Base-by-base conservation (phyloP, 1,140 invertebrate species). In the Pseudomyrmex flavicornis region DNA sequence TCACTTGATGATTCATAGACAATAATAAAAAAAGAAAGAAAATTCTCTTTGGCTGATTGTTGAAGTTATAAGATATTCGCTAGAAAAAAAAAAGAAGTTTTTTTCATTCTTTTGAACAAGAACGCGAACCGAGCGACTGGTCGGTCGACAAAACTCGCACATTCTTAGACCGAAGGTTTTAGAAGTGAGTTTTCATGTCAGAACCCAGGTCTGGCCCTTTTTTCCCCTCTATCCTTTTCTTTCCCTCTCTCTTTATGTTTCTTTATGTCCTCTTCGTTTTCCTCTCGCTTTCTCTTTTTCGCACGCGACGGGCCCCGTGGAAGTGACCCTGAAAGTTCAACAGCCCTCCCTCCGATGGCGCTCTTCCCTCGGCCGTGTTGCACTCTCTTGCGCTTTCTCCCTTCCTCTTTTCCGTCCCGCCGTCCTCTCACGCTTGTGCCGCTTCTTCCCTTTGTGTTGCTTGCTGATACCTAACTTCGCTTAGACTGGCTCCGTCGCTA, bases 311-410 rank as follows among this genome's bases (percentile, higher is more conserved):
- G 69, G 86, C 85, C 79, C 82, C 83, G 79, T 85, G 80, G 74
- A 90, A 89, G 87, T 93, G 92, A 93, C 92, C 92, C 92, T 93
- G 92, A 93, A 93, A 92, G 92, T 93, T 93, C 92, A 93, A 92
- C 92, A 93, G 92, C 92, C 92, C 91, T 91, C 90, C 86, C 85
- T 83, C 85, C 86, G 89, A 89, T 79, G 85, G 82, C 88, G 86
- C 87, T 44, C 63, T 68, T 22, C 80, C 85, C 84, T 84, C 69
- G 5, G 62, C 72, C 72, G 54, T 26, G n/a, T 35, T 75, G 50
- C 63, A 13, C 76, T 70, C 75, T 69, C 44, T 69, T 20, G 68
- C n/a, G 61, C 63, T 70, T 70, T 54, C 70, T 52, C 56, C 56
- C 26, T 9, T 58, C 35, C 69, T 61, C 50, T 44, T 10, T 66